Base-by-base conservation (phyloP, 2,888 invertebrate genomes). In the Sycophila texana region DNA sequence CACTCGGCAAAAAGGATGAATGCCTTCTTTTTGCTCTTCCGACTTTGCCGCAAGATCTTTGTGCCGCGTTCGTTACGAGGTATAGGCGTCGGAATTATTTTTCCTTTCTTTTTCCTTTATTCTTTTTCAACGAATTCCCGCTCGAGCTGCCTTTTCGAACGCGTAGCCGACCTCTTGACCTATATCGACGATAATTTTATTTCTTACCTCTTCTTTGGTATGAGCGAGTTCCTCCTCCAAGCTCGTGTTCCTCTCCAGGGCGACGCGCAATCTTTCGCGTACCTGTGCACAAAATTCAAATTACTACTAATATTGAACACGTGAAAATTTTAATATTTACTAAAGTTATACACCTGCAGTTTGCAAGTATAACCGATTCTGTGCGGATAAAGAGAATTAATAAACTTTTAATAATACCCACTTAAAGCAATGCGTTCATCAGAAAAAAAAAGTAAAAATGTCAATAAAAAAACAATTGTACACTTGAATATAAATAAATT, bases 151-250 rank as follows among this genome's bases (percentile, higher is more conserved):
- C 55, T 39, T 57, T 49, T 22, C n/a, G 39, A 39, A 70, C 49
- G 61, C 61, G 68, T 20, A 20, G 49, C 39, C 51, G 55, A 68
- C 72, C 53, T 66, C 63, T 74, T 75, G 71, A 79, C 71, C 71
- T 66, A 60, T 61, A 70, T 61, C 47, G 14, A 39, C 1, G 47
- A 12, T 5, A 5, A 7, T 16, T 18, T 18, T 39, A 39, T 72
- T 65, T 89, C 92, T 92, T 92, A 98, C 97, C 94, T 99, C 99
- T 92, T 98, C 98, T 94, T 97, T 98, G 94, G 97, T 96, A 92
- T 95, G 93, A 87, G 95, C 94, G 91, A 99, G 93, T 92, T 99
- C 99, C 91, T 99, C 98, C 93, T 99, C 99, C 91, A 99, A 93
- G 84, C 95, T 94, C 82, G 97, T 96, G 90, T 98, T 98, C 90